These are phyloP conservation scores for Drosophila demipolita DNA, from an alignment of 2,888 invertebrate species.

Conservation along the genomic window DNA sequence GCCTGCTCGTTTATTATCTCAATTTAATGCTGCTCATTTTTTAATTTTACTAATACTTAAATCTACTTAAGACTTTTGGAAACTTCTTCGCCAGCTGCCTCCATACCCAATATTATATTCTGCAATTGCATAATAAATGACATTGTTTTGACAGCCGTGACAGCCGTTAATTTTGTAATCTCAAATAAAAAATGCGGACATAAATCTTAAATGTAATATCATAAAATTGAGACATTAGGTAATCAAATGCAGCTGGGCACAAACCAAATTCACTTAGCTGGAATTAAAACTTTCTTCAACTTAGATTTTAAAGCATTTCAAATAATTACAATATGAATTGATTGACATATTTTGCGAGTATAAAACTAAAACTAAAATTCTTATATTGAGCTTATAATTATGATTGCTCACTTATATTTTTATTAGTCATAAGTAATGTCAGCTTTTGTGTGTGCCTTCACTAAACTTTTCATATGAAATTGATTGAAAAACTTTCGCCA, in stretches of 20 bases:
- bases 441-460: constrained; percentile 18
- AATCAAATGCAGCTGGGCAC: constrained; percentile 29
- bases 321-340: constrained; percentile 32
- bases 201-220: constrained; percentile 9
- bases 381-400: constrained; percentile 30
- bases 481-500: constrained; percentile 75
- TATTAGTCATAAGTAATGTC: constrained; percentile 50
- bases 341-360: constrained; percentile 45
- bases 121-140: constrained; percentile 36
- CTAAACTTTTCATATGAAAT: constrained; percentile 73
- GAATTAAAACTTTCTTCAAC: constrained; percentile 23
- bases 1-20: constrained; percentile 32
- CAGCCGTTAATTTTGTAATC: constrained; percentile 25
- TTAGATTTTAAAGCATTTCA: constrained; percentile 22
- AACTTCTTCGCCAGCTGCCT: not conserved
- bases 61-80: constrained; percentile 12
- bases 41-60: constrained; percentile 5
- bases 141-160: constrained; percentile 33
- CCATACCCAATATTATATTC: not conserved
- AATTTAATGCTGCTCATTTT: constrained; percentile 31
- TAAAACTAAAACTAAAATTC: not conserved
- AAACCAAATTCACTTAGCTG: not conserved
- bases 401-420: constrained; percentile 30
- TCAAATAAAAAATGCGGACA: constrained; percentile 31
- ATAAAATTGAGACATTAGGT: constrained; percentile 9